Conservation (phyloP, 1,140 invertebrate species). For the Diplogasteroides magnus region DNA sequence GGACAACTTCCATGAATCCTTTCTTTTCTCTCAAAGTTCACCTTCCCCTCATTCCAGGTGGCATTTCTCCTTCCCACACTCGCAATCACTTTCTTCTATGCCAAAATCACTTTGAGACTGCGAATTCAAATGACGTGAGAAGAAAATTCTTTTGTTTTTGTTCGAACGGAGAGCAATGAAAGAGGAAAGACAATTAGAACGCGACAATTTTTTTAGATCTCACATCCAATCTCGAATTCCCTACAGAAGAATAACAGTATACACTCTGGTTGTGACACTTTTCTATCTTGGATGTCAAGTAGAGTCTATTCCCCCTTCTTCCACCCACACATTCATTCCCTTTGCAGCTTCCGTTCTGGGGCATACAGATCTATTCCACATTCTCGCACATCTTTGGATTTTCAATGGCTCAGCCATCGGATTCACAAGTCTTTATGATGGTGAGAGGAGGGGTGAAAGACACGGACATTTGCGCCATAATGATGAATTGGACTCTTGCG, state of each 20-base stretch:
- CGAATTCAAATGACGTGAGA: slow-evolving; percentile 23
- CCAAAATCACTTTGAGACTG: slow-evolving; percentile 17
- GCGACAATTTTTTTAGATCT: slow-evolving; percentile 20
- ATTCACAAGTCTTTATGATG: not conserved
- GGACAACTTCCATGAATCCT: not conserved
- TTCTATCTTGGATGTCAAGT: slow-evolving; percentile 23
- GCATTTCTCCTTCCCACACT: not conserved
- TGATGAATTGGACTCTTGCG: too few relatives aligned
- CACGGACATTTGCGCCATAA: too few relatives aligned
- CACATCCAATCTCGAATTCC: slow-evolving; percentile 29
- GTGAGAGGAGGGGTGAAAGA: too few relatives aligned
- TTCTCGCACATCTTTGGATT: not conserved
- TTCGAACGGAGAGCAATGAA: too few relatives aligned
- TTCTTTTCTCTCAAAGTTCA: too few relatives aligned
- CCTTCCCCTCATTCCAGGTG: too few relatives aligned
- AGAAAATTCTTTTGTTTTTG: not conserved
- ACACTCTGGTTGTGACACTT: slow-evolving; percentile 22
- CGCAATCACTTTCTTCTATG: slow-evolving; percentile 24
- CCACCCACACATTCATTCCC: slow-evolving; percentile 20
- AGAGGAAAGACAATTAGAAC: not conserved
- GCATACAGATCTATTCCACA: slow-evolving; percentile 18
- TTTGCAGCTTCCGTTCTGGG: slow-evolving; percentile 24
- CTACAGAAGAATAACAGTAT: slow-evolving; percentile 20
- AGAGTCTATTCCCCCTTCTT: slow-evolving; percentile 19
- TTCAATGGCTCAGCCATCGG: not conserved